Evolutionary conservation across 2,888 invertebrate genomes (phyloP).

Genomic region (Julus scandinavius): DNA sequence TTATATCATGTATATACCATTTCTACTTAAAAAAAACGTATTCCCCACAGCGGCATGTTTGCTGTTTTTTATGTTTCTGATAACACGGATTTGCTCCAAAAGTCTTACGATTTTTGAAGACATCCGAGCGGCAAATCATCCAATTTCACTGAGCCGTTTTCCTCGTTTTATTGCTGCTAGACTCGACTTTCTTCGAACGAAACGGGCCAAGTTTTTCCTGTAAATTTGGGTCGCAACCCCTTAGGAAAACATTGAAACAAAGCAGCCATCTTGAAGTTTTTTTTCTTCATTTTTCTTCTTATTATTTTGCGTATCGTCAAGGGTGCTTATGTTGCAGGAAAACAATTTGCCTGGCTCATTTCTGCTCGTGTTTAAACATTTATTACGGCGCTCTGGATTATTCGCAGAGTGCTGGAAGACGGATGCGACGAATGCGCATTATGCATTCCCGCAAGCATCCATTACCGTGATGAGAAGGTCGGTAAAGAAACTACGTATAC

Average conservation of each 20-base stretch:
- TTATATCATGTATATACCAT: neutral
- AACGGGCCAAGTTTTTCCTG: neutral
- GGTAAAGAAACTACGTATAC: neutral
- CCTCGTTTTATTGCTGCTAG: neutral
- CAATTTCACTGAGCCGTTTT: neutral
- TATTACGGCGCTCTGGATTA: neutral
- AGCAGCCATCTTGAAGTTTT: neutral
- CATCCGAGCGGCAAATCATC: neutral
- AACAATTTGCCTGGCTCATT: neutral
- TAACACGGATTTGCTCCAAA: neutral
- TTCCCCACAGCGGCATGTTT: no score
- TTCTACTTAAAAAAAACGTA: no score
- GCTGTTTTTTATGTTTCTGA: neutral
- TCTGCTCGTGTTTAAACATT: neutral
- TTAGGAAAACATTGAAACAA: neutral
- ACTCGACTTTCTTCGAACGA: neutral
- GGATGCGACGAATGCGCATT: neutral
- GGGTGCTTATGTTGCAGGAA: neutral
- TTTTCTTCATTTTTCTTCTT: neutral
- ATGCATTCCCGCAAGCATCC: neutral
- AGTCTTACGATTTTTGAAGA: neutral
- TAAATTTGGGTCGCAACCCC: neutral
- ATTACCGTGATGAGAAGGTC: neutral
- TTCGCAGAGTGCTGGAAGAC: neutral
- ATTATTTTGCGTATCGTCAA: neutral